Percentiles rank a stretch among this genome's conserved stretches.
Evolutionary conservation across 2,888 invertebrate genomes (phyloP).

Genomic region (Drosophila nigricruria): DNA sequence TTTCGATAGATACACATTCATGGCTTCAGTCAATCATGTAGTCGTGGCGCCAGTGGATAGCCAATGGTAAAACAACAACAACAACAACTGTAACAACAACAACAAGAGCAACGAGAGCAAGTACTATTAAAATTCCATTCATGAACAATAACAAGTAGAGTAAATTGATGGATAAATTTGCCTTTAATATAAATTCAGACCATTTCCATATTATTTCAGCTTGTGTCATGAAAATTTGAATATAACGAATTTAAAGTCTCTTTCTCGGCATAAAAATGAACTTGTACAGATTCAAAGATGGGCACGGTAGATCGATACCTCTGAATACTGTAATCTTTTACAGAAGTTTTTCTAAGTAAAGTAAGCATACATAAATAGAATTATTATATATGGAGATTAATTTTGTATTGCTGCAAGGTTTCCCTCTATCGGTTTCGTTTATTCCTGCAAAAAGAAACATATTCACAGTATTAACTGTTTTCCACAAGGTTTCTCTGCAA

Average conservation of each 20-base stretch:
- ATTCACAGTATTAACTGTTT: too few relatives aligned
- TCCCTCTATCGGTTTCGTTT: too few relatives aligned
- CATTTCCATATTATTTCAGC: neutral
- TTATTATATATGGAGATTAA: too few relatives aligned
- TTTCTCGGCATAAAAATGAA: neutral
- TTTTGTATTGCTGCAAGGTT: too few relatives aligned
- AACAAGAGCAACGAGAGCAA: neutral
- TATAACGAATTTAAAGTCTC: neutral
- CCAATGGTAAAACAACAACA: slow-evolving; percentile 23
- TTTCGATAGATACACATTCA: slow-evolving; percentile 38
- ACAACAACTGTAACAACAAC: neutral
- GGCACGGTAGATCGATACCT: too few relatives aligned
- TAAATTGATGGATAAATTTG: slow-evolving; percentile 8
- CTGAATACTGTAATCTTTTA: too few relatives aligned
- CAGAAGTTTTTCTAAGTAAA: too few relatives aligned
- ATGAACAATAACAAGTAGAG: neutral
- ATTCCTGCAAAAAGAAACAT: too few relatives aligned
- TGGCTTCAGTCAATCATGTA: slow-evolving; percentile 51
- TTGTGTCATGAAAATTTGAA: neutral
- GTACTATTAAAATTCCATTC: neutral
- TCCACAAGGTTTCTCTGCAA: neutral
- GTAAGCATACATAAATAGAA: too few relatives aligned
- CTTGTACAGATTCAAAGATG: neutral
- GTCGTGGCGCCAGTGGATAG: slow-evolving; percentile 61
- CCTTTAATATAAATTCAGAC: too few relatives aligned